Base-by-base conservation (phyloP, 1,140 invertebrate genomes). In the Solenopsis fugax region DNA sequence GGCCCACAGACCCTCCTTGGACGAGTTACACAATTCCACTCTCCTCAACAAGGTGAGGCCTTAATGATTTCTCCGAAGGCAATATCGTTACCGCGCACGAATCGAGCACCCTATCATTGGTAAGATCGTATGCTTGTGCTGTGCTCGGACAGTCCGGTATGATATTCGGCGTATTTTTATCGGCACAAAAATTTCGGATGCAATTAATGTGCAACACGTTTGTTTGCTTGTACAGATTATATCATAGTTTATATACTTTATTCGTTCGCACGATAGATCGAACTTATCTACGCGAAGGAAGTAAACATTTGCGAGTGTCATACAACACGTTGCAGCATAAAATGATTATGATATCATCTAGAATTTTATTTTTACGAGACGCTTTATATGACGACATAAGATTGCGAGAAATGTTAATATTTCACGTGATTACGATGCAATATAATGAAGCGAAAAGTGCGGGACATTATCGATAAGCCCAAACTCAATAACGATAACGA, bases 21-120 rank as follows among this genome's bases (percentile, higher is more conserved):
- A 99, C 93, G 98, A 99, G 95, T 96, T 99, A 4, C 98, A 99
- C 95, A 98, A 99, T 93, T 96, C 97, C 34, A 98, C 97, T 24
- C 92, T 98, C n/a, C 96, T 96, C 45, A 96, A 96, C 90, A 98
- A 98, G 97, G 97, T 98, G 94, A 95, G 88, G n/a, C n/a, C 21
- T 80, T 45, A 58, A 81, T 75, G 41, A 75, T 24, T 60, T 34
- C 37, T 84, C n/a, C 29, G 13, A 75, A 75, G 29, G 29, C n/a
- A 54, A 80, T 16, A 5, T 65, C 9, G 12, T 56, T 37, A n/a
- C 10, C 48, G 71, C 7, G 13, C n/a, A 41, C 7, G 45, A 65
- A 64, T 80, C 6, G 12, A 76, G 45, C 54, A 48, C 4, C 2
- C 41, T 48, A 64, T 29, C 34, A 5, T 54, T 29, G 21, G 2